Conservation (phyloP, 2,888 invertebrate genomes). For the Lysandra coridon region DNA sequence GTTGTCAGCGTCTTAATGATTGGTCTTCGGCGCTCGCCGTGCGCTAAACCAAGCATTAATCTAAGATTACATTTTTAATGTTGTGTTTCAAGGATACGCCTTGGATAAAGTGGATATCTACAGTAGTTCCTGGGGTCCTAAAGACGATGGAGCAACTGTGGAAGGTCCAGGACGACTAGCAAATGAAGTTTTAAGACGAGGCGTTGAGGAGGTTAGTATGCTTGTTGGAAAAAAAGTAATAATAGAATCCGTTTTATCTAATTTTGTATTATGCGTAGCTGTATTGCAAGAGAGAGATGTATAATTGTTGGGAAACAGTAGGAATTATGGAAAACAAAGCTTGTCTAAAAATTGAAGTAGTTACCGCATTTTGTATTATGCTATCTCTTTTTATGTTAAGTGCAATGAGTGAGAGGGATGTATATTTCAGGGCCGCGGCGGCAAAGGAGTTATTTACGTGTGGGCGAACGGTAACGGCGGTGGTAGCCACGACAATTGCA, state of each 20-base stretch:
- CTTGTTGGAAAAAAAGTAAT: not conserved
- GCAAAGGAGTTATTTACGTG: slow-evolving; percentile 92
- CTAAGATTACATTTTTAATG: too few species aligned
- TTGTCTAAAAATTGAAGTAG: too few species aligned
- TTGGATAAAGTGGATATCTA: slow-evolving; percentile 92
- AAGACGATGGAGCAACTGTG: slow-evolving; percentile 92
- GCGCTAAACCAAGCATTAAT: too few species aligned
- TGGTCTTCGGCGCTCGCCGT: too few species aligned
- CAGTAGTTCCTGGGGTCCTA: slow-evolving; percentile 96
- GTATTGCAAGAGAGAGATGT: too few species aligned
- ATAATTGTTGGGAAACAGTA: too few species aligned
- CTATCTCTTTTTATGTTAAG: not conserved
- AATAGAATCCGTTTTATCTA: not conserved
- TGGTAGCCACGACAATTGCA: slow-evolving; percentile 90
- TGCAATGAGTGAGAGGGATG: not conserved
- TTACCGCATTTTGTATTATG: not conserved
- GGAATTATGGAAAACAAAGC: too few species aligned
- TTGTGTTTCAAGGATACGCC: slow-evolving; percentile 75
- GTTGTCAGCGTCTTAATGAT: too few species aligned
- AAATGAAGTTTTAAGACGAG: slow-evolving; percentile 86
- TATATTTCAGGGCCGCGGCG: slow-evolving; percentile 83
- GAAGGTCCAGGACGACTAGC: slow-evolving; percentile 94
- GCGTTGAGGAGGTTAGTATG: slow-evolving; percentile 83
- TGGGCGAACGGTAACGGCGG: slow-evolving; percentile 98
- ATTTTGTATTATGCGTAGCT: too few species aligned